Evolutionary conservation across 1,140 invertebrate genomes (phyloP).

Genomic region (Trissolcus basalis): DNA sequence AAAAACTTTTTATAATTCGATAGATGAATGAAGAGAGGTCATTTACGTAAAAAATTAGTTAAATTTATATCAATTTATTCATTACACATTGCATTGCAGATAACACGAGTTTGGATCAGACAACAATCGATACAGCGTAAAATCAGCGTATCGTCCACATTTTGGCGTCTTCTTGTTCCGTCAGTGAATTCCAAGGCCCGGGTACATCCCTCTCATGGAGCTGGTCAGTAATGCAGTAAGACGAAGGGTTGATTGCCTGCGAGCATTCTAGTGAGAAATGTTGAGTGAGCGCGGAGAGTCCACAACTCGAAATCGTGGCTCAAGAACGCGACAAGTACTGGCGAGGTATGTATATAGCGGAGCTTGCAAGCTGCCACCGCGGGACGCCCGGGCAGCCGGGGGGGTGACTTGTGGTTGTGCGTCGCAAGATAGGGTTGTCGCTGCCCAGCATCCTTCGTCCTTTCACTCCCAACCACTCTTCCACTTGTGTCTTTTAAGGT

Average conservation of each 20-base stretch:
- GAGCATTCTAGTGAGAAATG: conserved; percentile 64
- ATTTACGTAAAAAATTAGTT: no score
- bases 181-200: conserved; percentile 58
- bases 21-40: no score
- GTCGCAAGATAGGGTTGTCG: conserved; percentile 71
- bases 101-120: not conserved
- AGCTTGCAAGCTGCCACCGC: conserved; percentile 46
- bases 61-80: no score
- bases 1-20: no score
- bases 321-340: conserved; percentile 63
- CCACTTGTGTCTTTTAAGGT: conserved; percentile 68
- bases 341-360: conserved; percentile 61
- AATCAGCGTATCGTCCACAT: conserved; percentile 32
- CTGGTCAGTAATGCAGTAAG: conserved; percentile 75
- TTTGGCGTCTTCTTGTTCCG: conserved; percentile 4
- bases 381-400: conserved; percentile 53
- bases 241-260: conserved; percentile 75
- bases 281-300: conserved; percentile 42
- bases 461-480: conserved; percentile 63
- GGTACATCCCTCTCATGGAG: conserved; percentile 43
- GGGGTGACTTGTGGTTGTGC: conserved; percentile 75
- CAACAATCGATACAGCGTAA: conserved; percentile 21
- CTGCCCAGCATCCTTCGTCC: conserved; percentile 64
- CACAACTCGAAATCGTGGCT: conserved; percentile 55
- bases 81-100: no score